Conservation (phyloP, 2,113 vertebrate species). For the Plectropomus leopardus region DNA sequence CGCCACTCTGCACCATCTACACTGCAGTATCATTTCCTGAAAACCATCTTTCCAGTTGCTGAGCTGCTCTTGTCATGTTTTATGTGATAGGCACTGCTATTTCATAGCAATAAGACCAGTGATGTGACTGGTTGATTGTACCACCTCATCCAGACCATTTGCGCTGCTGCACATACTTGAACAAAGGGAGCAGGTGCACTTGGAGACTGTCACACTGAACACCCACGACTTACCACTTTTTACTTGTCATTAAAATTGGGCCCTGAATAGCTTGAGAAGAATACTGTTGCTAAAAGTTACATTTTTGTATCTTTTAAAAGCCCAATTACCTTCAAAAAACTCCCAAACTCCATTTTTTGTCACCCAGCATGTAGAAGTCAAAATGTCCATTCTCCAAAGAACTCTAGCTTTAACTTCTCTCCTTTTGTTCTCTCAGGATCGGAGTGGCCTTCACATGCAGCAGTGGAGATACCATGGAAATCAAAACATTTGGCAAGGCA, state of each 20-base stretch:
- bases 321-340: not conserved
- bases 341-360: conserved; percentile 7
- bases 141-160: not conserved
- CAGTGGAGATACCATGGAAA: conserved; percentile 91
- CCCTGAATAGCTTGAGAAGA: not conserved
- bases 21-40: not conserved
- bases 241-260: not conserved
- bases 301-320: not conserved
- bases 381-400: not conserved
- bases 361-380: not conserved
- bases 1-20: not conserved
- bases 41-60: not conserved
- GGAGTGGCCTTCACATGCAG: conserved; percentile 91
- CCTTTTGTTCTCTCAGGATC: conserved; percentile 81
- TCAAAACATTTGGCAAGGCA: conserved; percentile 92
- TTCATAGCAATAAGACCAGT: too few species aligned
- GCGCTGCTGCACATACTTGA: not conserved
- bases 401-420: not conserved
- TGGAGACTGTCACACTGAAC: not conserved
- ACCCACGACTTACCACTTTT: not conserved
- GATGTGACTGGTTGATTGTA: not conserved
- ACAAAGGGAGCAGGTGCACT: not conserved
- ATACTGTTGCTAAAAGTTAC: not conserved
- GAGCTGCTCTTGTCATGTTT: not conserved
- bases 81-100: not conserved